Evolutionary conservation across 2,113 vertebrate species (phyloP).

Genomic region (Cyphomyrus discorhynchus): DNA sequence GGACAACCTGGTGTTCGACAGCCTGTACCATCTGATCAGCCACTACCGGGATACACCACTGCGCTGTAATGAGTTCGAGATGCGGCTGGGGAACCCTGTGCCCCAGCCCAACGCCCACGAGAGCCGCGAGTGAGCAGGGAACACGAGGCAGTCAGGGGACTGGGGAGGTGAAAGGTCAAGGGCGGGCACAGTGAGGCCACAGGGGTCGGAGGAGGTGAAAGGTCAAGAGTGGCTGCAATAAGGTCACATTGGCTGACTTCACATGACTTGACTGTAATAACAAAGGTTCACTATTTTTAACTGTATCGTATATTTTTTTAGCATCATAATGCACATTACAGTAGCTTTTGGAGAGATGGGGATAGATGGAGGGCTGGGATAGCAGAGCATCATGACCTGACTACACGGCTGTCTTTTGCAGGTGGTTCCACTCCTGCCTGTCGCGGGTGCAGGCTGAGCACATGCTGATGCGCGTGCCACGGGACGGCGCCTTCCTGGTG

Average conservation of each 20-base stretch:
- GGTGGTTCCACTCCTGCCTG: constrained; percentile 76
- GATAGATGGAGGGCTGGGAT: background rate
- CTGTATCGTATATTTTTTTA: background rate
- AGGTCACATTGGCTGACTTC: background rate
- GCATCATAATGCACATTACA: background rate
- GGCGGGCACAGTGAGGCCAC: background rate
- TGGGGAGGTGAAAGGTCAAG: background rate
- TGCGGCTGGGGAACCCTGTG: constrained; percentile 71
- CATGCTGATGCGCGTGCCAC: constrained; percentile 76
- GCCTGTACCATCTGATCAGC: constrained; percentile 76
- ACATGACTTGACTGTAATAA: background rate
- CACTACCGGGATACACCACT: constrained; percentile 78
- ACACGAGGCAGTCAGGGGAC: background rate
- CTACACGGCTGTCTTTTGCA: constrained; percentile 29
- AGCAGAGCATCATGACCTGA: background rate
- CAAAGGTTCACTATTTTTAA: background rate
- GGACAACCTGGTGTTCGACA: constrained; percentile 80
- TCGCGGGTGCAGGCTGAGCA: constrained; percentile 74
- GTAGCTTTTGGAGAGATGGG: background rate
- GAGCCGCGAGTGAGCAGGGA: constrained; percentile 68
- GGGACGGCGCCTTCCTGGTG: constrained; percentile 75
- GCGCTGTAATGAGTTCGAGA: constrained; percentile 81
- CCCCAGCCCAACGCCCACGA: constrained; percentile 79
- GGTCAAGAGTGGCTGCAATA: background rate
- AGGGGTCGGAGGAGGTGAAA: background rate